These are phyloP conservation scores for Zaprionus inermis DNA, from an alignment of 1,140 invertebrate species.

Conservation along the genomic window DNA sequence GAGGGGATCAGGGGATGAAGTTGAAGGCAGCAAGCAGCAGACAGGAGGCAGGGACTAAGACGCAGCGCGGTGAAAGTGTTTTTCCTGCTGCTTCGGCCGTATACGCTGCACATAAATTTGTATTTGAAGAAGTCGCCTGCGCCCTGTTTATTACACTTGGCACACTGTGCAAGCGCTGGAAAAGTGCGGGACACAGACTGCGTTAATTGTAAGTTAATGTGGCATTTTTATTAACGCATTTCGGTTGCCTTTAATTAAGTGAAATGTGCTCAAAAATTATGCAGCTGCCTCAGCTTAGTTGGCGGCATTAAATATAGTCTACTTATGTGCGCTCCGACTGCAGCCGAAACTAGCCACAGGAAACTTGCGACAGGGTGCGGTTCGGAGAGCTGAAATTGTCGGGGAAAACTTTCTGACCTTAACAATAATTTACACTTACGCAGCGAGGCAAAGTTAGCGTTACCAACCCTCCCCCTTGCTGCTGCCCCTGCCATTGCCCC, in stretches of 20 bases:
- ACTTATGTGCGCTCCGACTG: conserved; percentile 28
- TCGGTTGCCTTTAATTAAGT: conserved; percentile 69
- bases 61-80: conserved; percentile 61
- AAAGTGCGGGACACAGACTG: conserved; percentile 30
- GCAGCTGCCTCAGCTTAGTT: conserved; percentile 52
- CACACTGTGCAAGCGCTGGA: conserved; percentile 32
- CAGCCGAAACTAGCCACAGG: conserved; percentile 32
- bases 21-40: not conserved
- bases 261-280: conserved; percentile 72
- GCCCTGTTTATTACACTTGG: conserved; percentile 63
- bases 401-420: conserved; percentile 73
- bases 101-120: conserved; percentile 72
- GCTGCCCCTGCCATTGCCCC: not conserved
- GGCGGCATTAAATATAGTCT: conserved; percentile 54
- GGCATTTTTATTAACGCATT: conserved; percentile 74
- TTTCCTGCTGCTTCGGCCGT: too few relatives aligned
- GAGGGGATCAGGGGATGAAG: conserved; percentile 6
- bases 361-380: conserved; percentile 25
- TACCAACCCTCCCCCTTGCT: not conserved
- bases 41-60: conserved; percentile 38
- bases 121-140: conserved; percentile 61
- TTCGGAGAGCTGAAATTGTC: not conserved
- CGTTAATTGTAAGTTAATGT: conserved; percentile 77
- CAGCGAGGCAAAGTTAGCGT: conserved; percentile 51
- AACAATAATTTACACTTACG: conserved; percentile 83